Conservation (phyloP, 2,888 invertebrate genomes). For the Amiota minor region DNA sequence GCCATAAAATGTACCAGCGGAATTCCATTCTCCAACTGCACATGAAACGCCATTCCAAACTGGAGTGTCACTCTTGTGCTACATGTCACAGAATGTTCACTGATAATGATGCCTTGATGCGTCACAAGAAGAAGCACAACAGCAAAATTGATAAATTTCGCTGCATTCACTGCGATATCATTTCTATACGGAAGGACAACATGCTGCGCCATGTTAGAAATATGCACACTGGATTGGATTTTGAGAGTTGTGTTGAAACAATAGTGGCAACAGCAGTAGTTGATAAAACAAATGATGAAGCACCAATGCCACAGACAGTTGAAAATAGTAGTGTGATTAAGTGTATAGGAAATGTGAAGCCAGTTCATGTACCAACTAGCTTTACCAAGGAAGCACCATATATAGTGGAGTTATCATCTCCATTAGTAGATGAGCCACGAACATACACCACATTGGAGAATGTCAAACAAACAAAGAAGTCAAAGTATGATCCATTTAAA, state of each 20-base stretch:
- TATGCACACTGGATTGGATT: slow-evolving; percentile 78
- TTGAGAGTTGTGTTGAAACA: slow-evolving; percentile 53
- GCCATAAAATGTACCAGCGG: slow-evolving; percentile 78
- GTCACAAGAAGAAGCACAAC: slow-evolving; percentile 76
- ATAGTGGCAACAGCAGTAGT: slow-evolving; percentile 29
- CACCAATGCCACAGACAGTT: slow-evolving; percentile 41
- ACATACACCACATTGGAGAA: slow-evolving; percentile 30
- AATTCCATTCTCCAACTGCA: slow-evolving; percentile 78
- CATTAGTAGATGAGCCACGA: background rate
- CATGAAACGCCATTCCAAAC: slow-evolving; percentile 75
- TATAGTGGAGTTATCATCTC: slow-evolving; percentile 9
- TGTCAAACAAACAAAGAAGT: slow-evolving; percentile 31
- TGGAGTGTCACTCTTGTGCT: slow-evolving; percentile 77
- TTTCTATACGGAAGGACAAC: slow-evolving; percentile 85
- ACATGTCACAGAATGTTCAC: slow-evolving; percentile 81
- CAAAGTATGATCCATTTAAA: slow-evolving; percentile 43
- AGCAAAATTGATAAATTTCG: slow-evolving; percentile 75
- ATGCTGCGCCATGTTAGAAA: slow-evolving; percentile 84
- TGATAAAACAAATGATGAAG: background rate
- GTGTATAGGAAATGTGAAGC: slow-evolving; percentile 70
- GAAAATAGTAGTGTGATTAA: slow-evolving; percentile 68
- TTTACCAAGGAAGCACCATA: background rate
- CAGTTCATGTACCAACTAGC: slow-evolving; percentile 44
- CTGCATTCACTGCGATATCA: slow-evolving; percentile 81
- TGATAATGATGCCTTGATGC: slow-evolving; percentile 79